phyloP scores from a whole-genome alignment of 2,888 invertebrate species.

The Syritta pipiens region DNA sequence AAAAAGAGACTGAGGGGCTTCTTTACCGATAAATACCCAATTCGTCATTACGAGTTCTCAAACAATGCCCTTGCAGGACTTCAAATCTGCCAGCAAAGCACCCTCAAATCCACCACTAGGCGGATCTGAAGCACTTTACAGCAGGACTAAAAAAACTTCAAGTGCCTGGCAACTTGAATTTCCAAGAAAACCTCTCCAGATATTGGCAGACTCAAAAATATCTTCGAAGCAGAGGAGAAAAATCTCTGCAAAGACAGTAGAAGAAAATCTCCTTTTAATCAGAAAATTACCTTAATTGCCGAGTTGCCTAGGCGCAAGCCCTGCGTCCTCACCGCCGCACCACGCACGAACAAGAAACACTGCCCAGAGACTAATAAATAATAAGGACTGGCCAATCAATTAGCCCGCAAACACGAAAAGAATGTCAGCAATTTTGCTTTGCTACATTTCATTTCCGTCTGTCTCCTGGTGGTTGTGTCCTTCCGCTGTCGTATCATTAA shows the following conservation, averaged over 20 bases:
- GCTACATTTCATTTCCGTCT: conserved; percentile 25
- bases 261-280: conserved; percentile 55
- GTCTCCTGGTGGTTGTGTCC: conserved; percentile 1
- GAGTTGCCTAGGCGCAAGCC: conserved; percentile 5
- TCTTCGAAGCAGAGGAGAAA: conserved; percentile 5
- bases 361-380: conserved; percentile 63
- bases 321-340: neutral
- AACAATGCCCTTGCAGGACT: too few relatives aligned
- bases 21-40: too few relatives aligned
- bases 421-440: conserved; percentile 60
- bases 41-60: too few relatives aligned
- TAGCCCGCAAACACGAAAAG: conserved; percentile 59
- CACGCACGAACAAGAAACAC: neutral
- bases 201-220: conserved; percentile 47
- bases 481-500: conserved; percentile 16
- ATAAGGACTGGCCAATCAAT: conserved; percentile 63
- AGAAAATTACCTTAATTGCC: conserved; percentile 61
- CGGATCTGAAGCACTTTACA: too few relatives aligned
- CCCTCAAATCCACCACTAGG: too few relatives aligned
- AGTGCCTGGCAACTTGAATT: conserved; percentile 24
- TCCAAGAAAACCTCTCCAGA: conserved; percentile 51
- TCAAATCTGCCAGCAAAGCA: too few relatives aligned
- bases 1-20: too few relatives aligned
- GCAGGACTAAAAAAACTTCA: too few relatives aligned
- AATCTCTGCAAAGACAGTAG: neutral